Evolutionary conservation across 2,113 vertebrate species (phyloP).

Genomic region (Indicator maculatus): DNA sequence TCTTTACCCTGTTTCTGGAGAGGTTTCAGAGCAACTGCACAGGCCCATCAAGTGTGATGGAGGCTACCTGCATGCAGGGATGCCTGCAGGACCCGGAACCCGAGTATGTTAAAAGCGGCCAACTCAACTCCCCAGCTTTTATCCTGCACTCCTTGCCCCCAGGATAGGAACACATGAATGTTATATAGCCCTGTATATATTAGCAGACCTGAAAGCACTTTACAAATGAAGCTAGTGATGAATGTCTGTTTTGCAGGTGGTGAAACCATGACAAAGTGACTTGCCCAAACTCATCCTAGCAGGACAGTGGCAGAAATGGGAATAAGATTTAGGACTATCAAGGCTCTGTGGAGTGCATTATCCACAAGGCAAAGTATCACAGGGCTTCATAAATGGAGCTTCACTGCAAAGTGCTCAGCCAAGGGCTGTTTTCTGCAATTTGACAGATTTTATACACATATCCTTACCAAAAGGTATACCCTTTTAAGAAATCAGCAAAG

Average conservation of each 20-base stretch:
- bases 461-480: neutral
- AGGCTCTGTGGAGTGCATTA: neutral
- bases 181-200: neutral
- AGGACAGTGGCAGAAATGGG: accelerated
- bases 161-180: neutral
- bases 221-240: neutral
- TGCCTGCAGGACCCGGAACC: neutral
- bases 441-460: neutral
- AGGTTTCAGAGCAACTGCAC: neutral
- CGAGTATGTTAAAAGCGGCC: accelerated
- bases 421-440: neutral
- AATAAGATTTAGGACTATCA: neutral
- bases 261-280: neutral
- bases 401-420: neutral
- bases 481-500: neutral
- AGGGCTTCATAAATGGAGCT: neutral
- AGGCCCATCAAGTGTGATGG: neutral
- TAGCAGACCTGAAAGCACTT: neutral
- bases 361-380: neutral
- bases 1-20: neutral
- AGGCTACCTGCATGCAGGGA: accelerated
- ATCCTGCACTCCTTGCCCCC: neutral
- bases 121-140: neutral
- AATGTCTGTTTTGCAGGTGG: neutral
- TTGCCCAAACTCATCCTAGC: neutral